phyloP scores from a whole-genome alignment of 37 sponge, comb jelly and placozoan genomes.

The Spongia lamella region DNA sequence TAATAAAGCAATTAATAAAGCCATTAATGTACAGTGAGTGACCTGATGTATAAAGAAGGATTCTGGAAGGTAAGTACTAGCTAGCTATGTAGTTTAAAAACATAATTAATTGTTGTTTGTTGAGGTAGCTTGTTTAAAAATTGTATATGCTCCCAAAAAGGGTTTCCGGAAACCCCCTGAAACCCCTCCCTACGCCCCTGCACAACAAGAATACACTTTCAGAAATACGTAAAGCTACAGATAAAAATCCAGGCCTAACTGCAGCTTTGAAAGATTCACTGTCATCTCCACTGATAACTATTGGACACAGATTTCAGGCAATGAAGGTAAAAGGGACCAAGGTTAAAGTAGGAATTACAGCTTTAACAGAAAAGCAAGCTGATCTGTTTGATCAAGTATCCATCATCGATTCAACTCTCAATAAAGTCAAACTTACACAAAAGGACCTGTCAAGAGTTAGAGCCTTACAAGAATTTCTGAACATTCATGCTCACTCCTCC shows the following conservation, averaged over 20 bases:
- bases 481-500: constrained; percentile 4
- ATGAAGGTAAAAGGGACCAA: background rate
- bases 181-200: too few species aligned
- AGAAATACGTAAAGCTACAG: background rate
- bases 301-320: background rate
- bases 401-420: background rate
- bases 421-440: background rate
- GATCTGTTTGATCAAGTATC: too few species aligned
- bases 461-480: background rate
- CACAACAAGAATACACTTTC: background rate
- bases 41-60: too few species aligned
- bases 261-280: background rate
- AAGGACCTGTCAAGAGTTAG: background rate
- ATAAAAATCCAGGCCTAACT: background rate
- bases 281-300: background rate
- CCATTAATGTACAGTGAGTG: too few species aligned
- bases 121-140: too few species aligned
- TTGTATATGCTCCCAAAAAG: too few species aligned
- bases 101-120: too few species aligned
- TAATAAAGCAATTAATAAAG: too few species aligned
- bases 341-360: background rate
- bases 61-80: too few species aligned
- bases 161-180: too few species aligned
- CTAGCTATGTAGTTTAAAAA: too few species aligned
- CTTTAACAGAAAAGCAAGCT: too few species aligned